phyloP scores from a whole-genome alignment of 2,888 invertebrate species.

The Athalia cordata region DNA sequence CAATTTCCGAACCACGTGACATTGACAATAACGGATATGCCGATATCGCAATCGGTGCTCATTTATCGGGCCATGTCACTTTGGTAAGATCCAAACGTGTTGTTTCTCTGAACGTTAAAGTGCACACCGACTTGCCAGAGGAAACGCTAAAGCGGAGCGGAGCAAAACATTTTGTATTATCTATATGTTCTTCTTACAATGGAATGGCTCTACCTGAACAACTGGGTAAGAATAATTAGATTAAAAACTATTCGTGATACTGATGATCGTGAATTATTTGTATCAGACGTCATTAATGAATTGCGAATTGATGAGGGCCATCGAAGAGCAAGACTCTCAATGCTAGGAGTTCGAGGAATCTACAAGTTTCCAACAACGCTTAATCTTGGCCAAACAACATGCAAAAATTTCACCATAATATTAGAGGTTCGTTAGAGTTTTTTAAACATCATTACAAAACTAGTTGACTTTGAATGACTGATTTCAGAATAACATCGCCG shows the following conservation, averaged over 20 bases:
- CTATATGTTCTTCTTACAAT: constrained; percentile 56
- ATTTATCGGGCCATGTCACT: constrained; percentile 68
- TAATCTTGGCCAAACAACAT: background rate
- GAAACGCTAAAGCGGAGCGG: constrained; percentile 52
- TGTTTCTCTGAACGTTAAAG: constrained; percentile 53
- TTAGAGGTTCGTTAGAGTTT: background rate
- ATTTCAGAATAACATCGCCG: constrained; percentile 54
- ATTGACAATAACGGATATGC: constrained; percentile 70
- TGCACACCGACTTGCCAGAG: constrained; percentile 41
- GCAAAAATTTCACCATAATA: background rate
- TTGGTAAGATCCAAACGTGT: constrained; percentile 68
- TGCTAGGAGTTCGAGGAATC: background rate
- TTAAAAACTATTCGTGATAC: background rate
- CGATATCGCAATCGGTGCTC: constrained; percentile 71
- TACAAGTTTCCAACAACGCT: background rate
- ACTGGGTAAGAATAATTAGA: constrained; percentile 56
- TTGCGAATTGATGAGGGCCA: constrained; percentile 19
- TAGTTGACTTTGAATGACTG: background rate
- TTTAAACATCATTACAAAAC: background rate
- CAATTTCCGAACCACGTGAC: constrained; percentile 71
- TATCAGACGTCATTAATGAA: constrained; percentile 4
- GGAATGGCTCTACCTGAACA: constrained; percentile 55
- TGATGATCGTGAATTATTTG: background rate
- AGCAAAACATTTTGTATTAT: constrained; percentile 52
- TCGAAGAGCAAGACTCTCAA: background rate